A percentile compares a stretch with the other conserved stretches of the same genome.
These are phyloP conservation scores for Amphiduros pacificus DNA, from an alignment of 2,888 invertebrate species.

Conservation along the genomic window DNA sequence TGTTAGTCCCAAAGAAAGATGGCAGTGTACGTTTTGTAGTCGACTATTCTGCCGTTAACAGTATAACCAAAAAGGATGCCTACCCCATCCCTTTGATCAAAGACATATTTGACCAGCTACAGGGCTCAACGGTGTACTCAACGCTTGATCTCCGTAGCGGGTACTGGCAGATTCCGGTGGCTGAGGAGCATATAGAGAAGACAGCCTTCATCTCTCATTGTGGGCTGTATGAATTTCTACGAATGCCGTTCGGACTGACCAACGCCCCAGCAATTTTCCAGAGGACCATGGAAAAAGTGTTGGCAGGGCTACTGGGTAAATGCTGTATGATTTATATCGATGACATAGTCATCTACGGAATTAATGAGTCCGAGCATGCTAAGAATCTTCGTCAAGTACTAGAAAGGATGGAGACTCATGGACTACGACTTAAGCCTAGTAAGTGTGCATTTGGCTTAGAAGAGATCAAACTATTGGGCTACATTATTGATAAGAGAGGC, in stretches of 20 bases:
- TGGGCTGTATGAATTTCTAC: constrained; percentile 23
- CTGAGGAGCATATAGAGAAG: constrained; percentile 8
- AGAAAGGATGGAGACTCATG: constrained; percentile 8
- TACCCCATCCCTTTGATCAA: constrained; percentile 22
- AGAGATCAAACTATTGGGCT: constrained; percentile 24
- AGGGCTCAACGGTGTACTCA: constrained; percentile 18
- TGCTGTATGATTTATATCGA: constrained; percentile 20
- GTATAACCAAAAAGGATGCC: constrained; percentile 5
- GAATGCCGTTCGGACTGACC: constrained; percentile 20
- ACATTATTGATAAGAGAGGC: constrained; percentile 21
- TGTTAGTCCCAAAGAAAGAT: constrained; percentile 13
- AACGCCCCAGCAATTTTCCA: constrained; percentile 16
- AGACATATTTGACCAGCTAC: constrained; percentile 23
- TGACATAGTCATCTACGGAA: constrained; percentile 20
- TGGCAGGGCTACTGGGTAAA: constrained; percentile 5
- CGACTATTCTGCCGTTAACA: constrained; percentile 13
- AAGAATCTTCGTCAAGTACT: constrained; percentile 17
- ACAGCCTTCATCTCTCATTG: constrained; percentile 26
- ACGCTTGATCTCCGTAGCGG: constrained; percentile 30
- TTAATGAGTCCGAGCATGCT: constrained; percentile 10
- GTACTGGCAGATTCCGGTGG: constrained; percentile 30
- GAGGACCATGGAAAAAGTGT: constrained; percentile 20
- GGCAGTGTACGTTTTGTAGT: constrained; percentile 1
- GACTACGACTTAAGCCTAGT: constrained; percentile 18
- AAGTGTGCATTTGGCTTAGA: constrained; percentile 22